Percentiles rank a stretch among this genome's conserved stretches.
phyloP scores from a whole-genome alignment of 2,888 invertebrate genomes.

The Biston stratarius region DNA sequence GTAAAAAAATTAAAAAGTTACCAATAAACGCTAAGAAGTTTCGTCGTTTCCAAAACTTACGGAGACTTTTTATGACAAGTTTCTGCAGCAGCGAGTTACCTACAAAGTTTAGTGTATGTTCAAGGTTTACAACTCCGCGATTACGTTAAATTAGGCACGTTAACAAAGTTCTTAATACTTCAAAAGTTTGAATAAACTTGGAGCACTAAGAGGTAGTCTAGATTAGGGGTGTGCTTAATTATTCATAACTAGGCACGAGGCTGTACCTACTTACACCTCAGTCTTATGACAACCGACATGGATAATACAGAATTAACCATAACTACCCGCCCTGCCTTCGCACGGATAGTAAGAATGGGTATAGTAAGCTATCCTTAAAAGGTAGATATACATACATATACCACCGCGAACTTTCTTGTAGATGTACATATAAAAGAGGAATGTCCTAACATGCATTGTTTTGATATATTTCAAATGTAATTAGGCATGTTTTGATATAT shows the following conservation, averaged over 20 bases:
- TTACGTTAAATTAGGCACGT: conserved; percentile 32
- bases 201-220: conserved; percentile 26
- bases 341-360: too few relatives aligned
- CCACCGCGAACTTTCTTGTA: too few relatives aligned
- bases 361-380: too few relatives aligned
- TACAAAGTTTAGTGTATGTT: conserved; percentile 34
- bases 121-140: conserved; percentile 39
- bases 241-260: conserved; percentile 27
- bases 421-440: too few relatives aligned
- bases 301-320: neutral
- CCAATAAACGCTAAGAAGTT: too few relatives aligned
- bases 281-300: neutral
- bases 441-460: too few relatives aligned
- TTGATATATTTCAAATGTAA: too few relatives aligned
- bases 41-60: too few relatives aligned
- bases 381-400: too few relatives aligned
- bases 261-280: conserved; percentile 6
- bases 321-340: too few relatives aligned
- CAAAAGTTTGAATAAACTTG: conserved; percentile 31
- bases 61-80: conserved; percentile 21
- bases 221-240: conserved; percentile 25
- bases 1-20: too few relatives aligned
- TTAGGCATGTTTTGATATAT: too few relatives aligned
- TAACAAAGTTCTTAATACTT: conserved; percentile 26
- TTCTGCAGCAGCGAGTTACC: conserved; percentile 19